Conservation (phyloP, 2,113 vertebrate species). For the Bufo bufo region DNA sequence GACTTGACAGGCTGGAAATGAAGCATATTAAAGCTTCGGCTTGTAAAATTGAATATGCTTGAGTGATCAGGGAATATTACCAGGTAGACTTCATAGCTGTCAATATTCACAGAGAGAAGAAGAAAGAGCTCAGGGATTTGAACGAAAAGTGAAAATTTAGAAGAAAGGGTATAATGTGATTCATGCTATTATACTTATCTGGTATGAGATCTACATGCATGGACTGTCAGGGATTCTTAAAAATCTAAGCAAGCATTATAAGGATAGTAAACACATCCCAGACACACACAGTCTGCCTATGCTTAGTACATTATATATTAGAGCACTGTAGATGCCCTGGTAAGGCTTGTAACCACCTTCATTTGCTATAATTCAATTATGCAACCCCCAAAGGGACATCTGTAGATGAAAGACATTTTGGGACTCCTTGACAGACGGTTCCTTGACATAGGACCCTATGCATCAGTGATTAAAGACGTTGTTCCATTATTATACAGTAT, state of each 20-base stretch:
- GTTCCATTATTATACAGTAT: neutral
- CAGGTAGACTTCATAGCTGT: conserved; percentile 53
- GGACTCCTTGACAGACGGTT: neutral
- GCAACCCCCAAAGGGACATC: neutral
- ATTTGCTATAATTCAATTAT: neutral
- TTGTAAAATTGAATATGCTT: conserved; percentile 57
- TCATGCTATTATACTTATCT: conserved; percentile 22
- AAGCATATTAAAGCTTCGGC: conserved; percentile 50
- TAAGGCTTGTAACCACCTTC: neutral
- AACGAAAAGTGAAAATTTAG: neutral
- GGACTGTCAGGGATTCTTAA: neutral
- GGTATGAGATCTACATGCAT: conserved; percentile 6
- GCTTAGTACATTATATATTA: neutral
- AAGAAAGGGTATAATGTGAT: conserved; percentile 12
- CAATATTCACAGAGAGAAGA: conserved; percentile 43
- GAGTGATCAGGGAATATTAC: conserved; percentile 55
- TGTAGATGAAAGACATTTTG: neutral
- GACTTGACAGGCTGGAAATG: conserved; percentile 55
- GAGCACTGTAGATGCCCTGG: neutral
- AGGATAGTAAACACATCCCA: neutral
- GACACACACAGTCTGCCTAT: neutral
- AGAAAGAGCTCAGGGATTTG: conserved; percentile 20
- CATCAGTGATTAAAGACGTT: neutral
- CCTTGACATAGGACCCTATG: neutral
- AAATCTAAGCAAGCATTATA: conserved; percentile 12